A percentile compares a stretch with the other conserved stretches of the same genome.
These are phyloP conservation scores for Drosophila pseudoobscura DNA, from an alignment of 1,140 invertebrate species.

Conservation along the genomic window DNA sequence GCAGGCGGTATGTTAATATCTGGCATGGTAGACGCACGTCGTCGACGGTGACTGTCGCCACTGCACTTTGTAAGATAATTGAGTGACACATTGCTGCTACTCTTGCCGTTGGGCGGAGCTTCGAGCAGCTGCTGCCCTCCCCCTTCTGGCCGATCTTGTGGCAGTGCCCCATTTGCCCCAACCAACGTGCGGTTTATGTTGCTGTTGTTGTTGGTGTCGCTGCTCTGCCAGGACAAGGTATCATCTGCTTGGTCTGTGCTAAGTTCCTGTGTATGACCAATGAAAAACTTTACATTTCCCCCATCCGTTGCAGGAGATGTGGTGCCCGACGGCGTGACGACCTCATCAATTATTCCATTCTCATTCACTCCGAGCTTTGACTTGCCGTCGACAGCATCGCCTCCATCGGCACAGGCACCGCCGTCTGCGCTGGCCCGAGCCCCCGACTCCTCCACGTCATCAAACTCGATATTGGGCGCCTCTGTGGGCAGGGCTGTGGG, in stretches of 20 bases:
- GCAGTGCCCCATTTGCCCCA: slow-evolving; percentile 64
- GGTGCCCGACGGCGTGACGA: slow-evolving; percentile 25
- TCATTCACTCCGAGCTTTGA: slow-evolving; percentile 69
- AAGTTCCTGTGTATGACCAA: slow-evolving; percentile 75
- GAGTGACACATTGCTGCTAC: slow-evolving; percentile 67
- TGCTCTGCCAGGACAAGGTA: slow-evolving; percentile 69
- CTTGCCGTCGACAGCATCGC: slow-evolving; percentile 45
- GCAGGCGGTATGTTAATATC: slow-evolving; percentile 73
- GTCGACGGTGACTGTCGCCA: slow-evolving; percentile 26
- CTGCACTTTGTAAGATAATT: slow-evolving; percentile 65
- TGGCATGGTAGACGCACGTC: slow-evolving; percentile 69
- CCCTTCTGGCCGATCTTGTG: slow-evolving; percentile 32
- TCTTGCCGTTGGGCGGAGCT: slow-evolving; percentile 46
- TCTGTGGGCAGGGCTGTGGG: slow-evolving; percentile 74
- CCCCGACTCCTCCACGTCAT: slow-evolving; percentile 5
- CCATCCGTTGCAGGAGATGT: slow-evolving; percentile 36
- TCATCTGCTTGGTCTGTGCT: slow-evolving; percentile 57
- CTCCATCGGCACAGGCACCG: background rate
- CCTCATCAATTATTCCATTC: slow-evolving; percentile 78
- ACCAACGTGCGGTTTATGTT: slow-evolving; percentile 24
- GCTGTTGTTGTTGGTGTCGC: slow-evolving; percentile 64
- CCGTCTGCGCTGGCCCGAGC: slow-evolving; percentile 14
- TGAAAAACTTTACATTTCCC: slow-evolving; percentile 78
- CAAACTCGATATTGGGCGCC: slow-evolving; percentile 54
- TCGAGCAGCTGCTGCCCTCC: slow-evolving; percentile 8